Percentiles rank a stretch among this genome's conserved stretches.
Evolutionary conservation across 1,140 invertebrate species (phyloP).

Genomic region (Leptopilina boulardi): DNA sequence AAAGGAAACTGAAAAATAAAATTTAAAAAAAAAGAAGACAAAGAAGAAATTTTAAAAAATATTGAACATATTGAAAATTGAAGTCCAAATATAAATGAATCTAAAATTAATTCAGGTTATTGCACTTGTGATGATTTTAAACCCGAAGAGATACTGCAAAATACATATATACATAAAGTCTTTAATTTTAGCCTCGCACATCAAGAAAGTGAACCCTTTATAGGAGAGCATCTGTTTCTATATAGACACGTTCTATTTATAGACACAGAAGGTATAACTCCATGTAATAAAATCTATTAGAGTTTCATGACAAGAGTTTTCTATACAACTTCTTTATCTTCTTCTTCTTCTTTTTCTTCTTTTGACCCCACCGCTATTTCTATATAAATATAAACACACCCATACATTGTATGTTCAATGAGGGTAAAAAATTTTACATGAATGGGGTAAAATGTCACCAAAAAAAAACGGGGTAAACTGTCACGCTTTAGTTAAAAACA

Average conservation of each 20-base stretch:
- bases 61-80: neutral
- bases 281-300: conserved; percentile 22
- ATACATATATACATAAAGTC: neutral
- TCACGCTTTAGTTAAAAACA: too few relatives aligned
- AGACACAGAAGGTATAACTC: neutral
- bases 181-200: conserved; percentile 22
- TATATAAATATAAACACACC: too few relatives aligned
- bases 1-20: too few relatives aligned
- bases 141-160: conserved; percentile 17
- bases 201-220: conserved; percentile 26
- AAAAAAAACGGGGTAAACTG: too few relatives aligned
- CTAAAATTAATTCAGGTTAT: conserved; percentile 30
- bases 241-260: conserved; percentile 29
- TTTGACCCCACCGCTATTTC: too few relatives aligned
- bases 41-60: too few relatives aligned
- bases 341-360: too few relatives aligned
- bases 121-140: conserved; percentile 12
- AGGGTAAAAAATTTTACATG: too few relatives aligned
- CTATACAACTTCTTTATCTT: neutral
- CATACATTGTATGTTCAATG: too few relatives aligned
- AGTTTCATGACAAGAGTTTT: conserved; percentile 1
- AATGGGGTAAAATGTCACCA: too few relatives aligned
- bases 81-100: neutral
- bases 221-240: conserved; percentile 29
- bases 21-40: too few relatives aligned